Conservation (phyloP, 2,797 vertebrate genomes). For the Lycodopsis pacificus region DNA sequence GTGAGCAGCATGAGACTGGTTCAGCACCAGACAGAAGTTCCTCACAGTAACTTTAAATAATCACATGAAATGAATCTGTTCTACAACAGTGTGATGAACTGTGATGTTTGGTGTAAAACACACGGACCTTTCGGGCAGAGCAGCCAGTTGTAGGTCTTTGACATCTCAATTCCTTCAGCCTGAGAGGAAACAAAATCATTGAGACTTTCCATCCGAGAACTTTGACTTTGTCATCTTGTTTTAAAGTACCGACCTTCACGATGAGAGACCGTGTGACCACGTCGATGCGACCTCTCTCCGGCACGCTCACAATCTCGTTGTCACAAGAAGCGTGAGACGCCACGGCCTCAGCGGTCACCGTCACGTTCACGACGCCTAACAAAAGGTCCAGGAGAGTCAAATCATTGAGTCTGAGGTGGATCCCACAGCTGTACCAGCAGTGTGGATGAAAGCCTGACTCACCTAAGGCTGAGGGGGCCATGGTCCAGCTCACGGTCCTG, state of each 20-base stretch:
- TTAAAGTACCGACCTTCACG: conserved; percentile 73
- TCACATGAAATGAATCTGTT: no score
- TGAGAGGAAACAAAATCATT: conserved; percentile 31
- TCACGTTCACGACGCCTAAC: conserved; percentile 83
- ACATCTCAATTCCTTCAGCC: conserved; percentile 78
- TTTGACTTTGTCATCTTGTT: neutral
- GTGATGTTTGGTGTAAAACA: neutral
- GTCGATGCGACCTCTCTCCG: conserved; percentile 81
- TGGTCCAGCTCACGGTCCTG: conserved; percentile 76
- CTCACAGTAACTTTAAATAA: no score
- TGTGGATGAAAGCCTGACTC: neutral
- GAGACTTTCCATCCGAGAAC: neutral
- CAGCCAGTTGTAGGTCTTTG: conserved; percentile 73
- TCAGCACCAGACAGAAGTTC: no score
- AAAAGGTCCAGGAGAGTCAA: no score
- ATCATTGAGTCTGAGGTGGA: no score
- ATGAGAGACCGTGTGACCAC: conserved; percentile 71
- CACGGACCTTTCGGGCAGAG: conserved; percentile 80
- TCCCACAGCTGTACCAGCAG: neutral
- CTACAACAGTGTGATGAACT: no score
- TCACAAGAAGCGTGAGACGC: conserved; percentile 73
- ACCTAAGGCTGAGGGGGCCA: conserved; percentile 73
- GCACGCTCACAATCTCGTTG: conserved; percentile 78
- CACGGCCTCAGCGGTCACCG: conserved; percentile 82
- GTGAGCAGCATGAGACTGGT: no score